Percentiles rank a stretch among this genome's conserved stretches.
Evolutionary conservation across 2,113 vertebrate genomes (phyloP).

Genomic region (Cyrtonyx montezumae): DNA sequence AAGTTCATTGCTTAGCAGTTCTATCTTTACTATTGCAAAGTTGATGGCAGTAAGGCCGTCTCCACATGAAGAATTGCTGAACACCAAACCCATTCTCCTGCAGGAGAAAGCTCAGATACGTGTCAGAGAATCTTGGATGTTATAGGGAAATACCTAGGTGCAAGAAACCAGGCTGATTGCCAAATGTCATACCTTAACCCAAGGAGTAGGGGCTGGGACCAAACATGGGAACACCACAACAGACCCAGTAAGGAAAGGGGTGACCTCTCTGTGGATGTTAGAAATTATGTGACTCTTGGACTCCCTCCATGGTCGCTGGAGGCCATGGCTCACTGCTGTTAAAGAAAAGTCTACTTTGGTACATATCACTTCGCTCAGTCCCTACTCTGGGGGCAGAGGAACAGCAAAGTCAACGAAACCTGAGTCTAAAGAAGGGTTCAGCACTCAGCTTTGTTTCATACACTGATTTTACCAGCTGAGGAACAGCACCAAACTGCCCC

Average conservation of each 20-base stretch:
- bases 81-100: neutral
- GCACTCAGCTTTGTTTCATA: neutral
- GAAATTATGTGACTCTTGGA: neutral
- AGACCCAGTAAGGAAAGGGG: neutral
- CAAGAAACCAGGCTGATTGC: neutral
- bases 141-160: neutral
- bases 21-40: neutral
- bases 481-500: neutral
- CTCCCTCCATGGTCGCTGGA: neutral
- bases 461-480: neutral
- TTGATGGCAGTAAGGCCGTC: fast-evolving
- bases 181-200: neutral
- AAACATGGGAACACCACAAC: neutral
- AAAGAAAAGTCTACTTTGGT: neutral
- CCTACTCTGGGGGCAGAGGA: neutral
- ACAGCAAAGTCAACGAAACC: neutral
- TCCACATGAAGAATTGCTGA: neutral
- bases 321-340: neutral
- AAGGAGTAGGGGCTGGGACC: too few species aligned
- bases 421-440: neutral
- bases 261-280: neutral
- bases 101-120: neutral
- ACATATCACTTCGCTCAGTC: neutral
- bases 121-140: neutral
- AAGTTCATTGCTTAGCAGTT: neutral